Percentiles rank a stretch among this genome's conserved stretches.
These are phyloP conservation scores for Philopedon plagiatum DNA, from an alignment of 2,888 invertebrate genomes.

Conservation along the genomic window DNA sequence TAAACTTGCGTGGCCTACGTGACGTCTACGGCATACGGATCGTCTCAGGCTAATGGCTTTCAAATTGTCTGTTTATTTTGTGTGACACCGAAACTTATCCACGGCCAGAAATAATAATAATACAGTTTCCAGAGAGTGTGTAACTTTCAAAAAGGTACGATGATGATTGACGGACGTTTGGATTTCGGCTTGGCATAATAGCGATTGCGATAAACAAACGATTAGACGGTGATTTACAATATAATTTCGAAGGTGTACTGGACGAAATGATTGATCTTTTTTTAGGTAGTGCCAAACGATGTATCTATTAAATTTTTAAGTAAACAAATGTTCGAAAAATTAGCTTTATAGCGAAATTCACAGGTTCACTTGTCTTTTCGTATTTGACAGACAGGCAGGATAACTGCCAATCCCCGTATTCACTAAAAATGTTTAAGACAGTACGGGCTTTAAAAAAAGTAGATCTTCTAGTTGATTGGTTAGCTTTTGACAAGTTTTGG, in stretches of 20 bases:
- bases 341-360: too few species aligned
- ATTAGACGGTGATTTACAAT: slow-evolving; percentile 48
- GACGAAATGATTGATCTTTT: slow-evolving; percentile 6
- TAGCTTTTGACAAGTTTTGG: too few species aligned
- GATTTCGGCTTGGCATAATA: slow-evolving; percentile 33
- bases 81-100: slow-evolving; percentile 31
- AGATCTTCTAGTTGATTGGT: too few species aligned
- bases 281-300: not conserved
- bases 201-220: slow-evolving; percentile 36
- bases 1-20: too few species aligned
- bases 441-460: too few species aligned
- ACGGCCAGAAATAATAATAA: slow-evolving; percentile 37
- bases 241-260: slow-evolving; percentile 35
- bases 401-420: too few species aligned
- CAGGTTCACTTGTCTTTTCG: too few species aligned
- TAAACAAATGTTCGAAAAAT: too few species aligned
- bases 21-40: too few species aligned
- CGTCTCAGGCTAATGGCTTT: slow-evolving; percentile 44
- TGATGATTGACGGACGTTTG: slow-evolving; percentile 43
- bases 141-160: slow-evolving; percentile 37
- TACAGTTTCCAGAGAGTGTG: slow-evolving; percentile 17
- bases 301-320: not conserved
- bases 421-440: too few species aligned
- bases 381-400: too few species aligned
- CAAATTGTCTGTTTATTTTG: slow-evolving; percentile 46